Base-by-base conservation (phyloP, 2,797 vertebrate species). In the Semaprochilodus insignis region DNA sequence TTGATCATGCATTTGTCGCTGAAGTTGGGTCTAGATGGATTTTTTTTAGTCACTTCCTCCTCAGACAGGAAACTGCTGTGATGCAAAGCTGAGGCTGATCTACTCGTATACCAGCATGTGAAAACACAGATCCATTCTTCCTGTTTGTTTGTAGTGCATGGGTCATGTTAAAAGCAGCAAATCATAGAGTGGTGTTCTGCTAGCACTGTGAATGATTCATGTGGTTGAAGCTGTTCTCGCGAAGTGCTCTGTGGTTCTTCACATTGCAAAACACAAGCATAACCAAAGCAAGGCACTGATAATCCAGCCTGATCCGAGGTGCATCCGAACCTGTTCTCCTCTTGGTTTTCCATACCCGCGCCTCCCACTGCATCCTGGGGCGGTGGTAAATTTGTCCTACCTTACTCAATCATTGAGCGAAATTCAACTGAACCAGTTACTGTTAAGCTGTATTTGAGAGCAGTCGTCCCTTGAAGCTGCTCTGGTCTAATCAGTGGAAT, bases 381-480 rank as follows among this genome's bases (percentile, higher is more conserved):
- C 11, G 2, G 2, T 23, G 40, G 44, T 60, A 69, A 23, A 75
- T 57, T 16, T 69, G 72, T 31, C 1, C 66, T 23, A 27, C 21
- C 1, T 51, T 21, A 51, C 59, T 13, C 36, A 83, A 57, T 34
- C 57, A 14, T 4, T 67, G 52, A 60, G 67, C 11, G 16, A 70
- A 57, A 90, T 88, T 89, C 89, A 84, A 54, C 81, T 23, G 89
- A 31, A 74, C 84, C 88, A 93, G 89, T 92, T 91, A 88, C 88
- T 60, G 88, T 88, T 87, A 89, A 70, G 2, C 86, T 81, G 84
- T 90, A 87, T 89, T 87, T 89, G 88, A 83, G 89, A 87, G 80
- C 82, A 81, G 48, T 83, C 85, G 81, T 83, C 85, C 90, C 91
- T 94, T 92, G 90, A 93, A 67, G 59, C 91, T 90, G 91, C 89